Evolutionary conservation across 1,140 invertebrate genomes (phyloP).

Genomic region (Sesamia nonagrioides): DNA sequence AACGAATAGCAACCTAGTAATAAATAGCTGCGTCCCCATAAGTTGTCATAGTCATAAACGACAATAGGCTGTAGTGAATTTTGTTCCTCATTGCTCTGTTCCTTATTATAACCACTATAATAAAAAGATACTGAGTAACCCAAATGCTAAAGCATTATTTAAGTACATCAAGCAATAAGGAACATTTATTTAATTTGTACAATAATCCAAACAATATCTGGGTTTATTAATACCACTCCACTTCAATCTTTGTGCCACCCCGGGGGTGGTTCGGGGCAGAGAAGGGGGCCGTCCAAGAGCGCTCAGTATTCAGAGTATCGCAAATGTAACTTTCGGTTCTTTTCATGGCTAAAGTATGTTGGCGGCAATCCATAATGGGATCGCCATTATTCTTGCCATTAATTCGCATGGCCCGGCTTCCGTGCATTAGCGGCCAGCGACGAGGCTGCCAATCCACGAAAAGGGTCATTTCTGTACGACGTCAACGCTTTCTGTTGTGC

Average conservation of each 20-base stretch:
- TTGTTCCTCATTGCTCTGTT: not conserved
- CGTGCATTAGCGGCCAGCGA: slow-evolving; percentile 84
- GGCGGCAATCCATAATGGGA: slow-evolving; percentile 88
- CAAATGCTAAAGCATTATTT: slow-evolving; percentile 26
- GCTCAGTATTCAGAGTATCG: slow-evolving; percentile 87
- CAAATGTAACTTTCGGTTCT: slow-evolving; percentile 88
- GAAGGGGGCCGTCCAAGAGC: slow-evolving; percentile 67
- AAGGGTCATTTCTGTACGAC: slow-evolving; percentile 75
- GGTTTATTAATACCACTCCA: slow-evolving; percentile 61
- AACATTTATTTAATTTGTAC: slow-evolving; percentile 48
- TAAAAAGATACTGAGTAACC: slow-evolving; percentile 34
- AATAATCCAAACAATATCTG: slow-evolving; percentile 43
- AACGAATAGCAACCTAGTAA: slow-evolving; percentile 6
- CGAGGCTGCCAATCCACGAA: slow-evolving; percentile 77
- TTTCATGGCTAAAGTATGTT: slow-evolving; percentile 88
- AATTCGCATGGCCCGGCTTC: slow-evolving; percentile 85
- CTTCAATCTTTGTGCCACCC: slow-evolving; percentile 62
- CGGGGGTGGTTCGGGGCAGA: slow-evolving; percentile 56
- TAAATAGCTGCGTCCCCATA: not conserved
- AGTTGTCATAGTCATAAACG: not conserved
- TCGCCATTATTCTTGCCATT: slow-evolving; percentile 88
- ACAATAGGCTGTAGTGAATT: not conserved
- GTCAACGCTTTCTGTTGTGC: slow-evolving; percentile 58
- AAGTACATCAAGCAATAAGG: slow-evolving; percentile 44
- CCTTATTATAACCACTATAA: slow-evolving; percentile 9